Base-by-base conservation (phyloP, 1,140 invertebrate genomes). In the Micrasema minimum region DNA sequence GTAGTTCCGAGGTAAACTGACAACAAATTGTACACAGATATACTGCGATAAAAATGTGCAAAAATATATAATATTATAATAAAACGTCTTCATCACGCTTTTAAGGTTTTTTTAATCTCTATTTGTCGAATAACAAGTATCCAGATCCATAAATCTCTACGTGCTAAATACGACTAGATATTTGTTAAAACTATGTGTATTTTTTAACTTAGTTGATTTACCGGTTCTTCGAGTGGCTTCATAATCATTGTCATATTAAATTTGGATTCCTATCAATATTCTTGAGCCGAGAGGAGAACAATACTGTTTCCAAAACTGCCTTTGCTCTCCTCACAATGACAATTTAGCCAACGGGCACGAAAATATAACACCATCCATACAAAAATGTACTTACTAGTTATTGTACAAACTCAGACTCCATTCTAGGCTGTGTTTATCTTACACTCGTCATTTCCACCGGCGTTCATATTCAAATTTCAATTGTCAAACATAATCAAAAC, bases 401-500 rank as follows among this genome's bases (percentile, higher is more conserved):
- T 62, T 62, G 57, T 62, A 23, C 37, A 43, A 23, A 62, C 41
- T 45, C 37, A 62, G 22, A 12, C 37, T 62, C 38, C 57, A 62
- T 62, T 53, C 65, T 51, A 12, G n/a, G 11, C 51, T 43, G 10
- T 57, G 48, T 72, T 72, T 68, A 72, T 61, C 53, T 68, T 67
- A 61, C 65, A 55, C 64, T 64, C 71, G 71, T 72, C 71, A 68
- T 72, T 72, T 68, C 53, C 66, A 46, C 64, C 61, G 50, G 41
- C 66, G 31, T 72, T 74, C 68, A 71, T 74, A 74, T 74, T 74
- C 69, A 74, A 74, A 74, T 74, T 74, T 74, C 69, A 68, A 74
- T 74, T 74, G 72, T 74, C 62, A 67, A 43, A 61, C 65, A 70
- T 66, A 74, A 74, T 74, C 72, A 74, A 74, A 74, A 74, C 72